These are phyloP conservation scores for Trachelipus rathkii DNA, from an alignment of 1,140 invertebrate genomes.

Conservation along the genomic window DNA sequence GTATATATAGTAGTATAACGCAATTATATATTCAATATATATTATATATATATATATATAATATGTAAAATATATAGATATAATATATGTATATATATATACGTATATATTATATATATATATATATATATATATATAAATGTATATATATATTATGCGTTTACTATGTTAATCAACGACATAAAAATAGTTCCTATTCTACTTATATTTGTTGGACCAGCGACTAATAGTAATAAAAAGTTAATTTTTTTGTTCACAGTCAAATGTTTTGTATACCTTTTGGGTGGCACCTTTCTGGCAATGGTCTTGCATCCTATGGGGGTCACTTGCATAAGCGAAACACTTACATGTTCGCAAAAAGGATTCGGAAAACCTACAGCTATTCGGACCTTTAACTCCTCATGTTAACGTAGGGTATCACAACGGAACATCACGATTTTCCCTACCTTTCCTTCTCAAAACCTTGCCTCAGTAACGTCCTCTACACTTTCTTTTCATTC, in stretches of 20 bases:
- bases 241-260: no score
- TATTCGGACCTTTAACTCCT: slow-evolving; percentile 96
- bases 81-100: no score
- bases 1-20: no score
- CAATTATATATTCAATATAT: neutral
- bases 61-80: no score
- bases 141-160: no score
- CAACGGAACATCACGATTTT: slow-evolving; percentile 95
- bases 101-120: no score
- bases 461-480: slow-evolving; percentile 65
- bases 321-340: slow-evolving; percentile 97
- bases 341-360: slow-evolving; percentile 98
- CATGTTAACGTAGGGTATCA: slow-evolving; percentile 94
- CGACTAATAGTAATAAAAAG: no score
- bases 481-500: no score
- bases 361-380: slow-evolving; percentile 96
- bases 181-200: no score
- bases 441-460: slow-evolving; percentile 88
- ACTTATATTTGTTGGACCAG: no score
- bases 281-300: slow-evolving; percentile 78
- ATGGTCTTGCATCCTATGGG: slow-evolving; percentile 95
- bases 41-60: neutral
- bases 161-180: no score
- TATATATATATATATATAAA: no score
- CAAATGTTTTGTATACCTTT: slow-evolving; percentile 71